Conservation (phyloP, 1,140 invertebrate genomes). For the Drosophila santomea region DNA sequence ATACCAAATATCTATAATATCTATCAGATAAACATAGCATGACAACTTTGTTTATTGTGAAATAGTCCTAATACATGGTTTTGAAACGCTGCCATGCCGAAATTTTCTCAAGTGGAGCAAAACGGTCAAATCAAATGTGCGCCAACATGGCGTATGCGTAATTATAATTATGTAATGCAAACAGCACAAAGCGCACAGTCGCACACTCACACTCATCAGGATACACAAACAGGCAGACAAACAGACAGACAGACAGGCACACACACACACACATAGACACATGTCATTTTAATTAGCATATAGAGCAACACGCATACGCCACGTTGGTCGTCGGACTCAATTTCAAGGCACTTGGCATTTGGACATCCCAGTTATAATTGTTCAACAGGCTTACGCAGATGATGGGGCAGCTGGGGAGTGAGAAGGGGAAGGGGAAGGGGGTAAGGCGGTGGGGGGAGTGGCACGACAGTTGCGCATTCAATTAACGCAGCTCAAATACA, state of each 20-base stretch:
- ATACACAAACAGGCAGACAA: slow-evolving; percentile 1
- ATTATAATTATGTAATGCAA: slow-evolving; percentile 81
- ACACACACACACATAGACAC: slow-evolving; percentile 16
- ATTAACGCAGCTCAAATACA: slow-evolving; percentile 63
- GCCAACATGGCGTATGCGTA: slow-evolving; percentile 77
- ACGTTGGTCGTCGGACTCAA: slow-evolving; percentile 71
- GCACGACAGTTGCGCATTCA: slow-evolving; percentile 78
- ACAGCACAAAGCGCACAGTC: slow-evolving; percentile 58
- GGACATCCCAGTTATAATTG: slow-evolving; percentile 78
- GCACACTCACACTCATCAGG: slow-evolving; percentile 2
- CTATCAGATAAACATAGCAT: too few relatives aligned
- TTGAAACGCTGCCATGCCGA: too few relatives aligned
- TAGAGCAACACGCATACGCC: slow-evolving; percentile 79
- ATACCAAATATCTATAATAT: too few relatives aligned
- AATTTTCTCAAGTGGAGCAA: slow-evolving; percentile 7
- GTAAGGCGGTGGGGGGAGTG: not conserved
- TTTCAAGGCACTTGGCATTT: slow-evolving; percentile 81
- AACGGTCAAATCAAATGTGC: slow-evolving; percentile 57
- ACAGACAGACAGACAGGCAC: slow-evolving; percentile 13
- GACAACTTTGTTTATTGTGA: too few relatives aligned
- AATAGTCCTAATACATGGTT: not conserved
- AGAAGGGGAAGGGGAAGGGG: not conserved
- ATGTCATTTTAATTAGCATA: slow-evolving; percentile 79
- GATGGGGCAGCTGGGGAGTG: slow-evolving; percentile 7
- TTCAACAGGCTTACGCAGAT: slow-evolving; percentile 78